Evolutionary conservation across 2,797 vertebrate genomes (phyloP), one percentile per base, ranked within the genome.

Genomic region (Urophycis tenuis): DNA sequence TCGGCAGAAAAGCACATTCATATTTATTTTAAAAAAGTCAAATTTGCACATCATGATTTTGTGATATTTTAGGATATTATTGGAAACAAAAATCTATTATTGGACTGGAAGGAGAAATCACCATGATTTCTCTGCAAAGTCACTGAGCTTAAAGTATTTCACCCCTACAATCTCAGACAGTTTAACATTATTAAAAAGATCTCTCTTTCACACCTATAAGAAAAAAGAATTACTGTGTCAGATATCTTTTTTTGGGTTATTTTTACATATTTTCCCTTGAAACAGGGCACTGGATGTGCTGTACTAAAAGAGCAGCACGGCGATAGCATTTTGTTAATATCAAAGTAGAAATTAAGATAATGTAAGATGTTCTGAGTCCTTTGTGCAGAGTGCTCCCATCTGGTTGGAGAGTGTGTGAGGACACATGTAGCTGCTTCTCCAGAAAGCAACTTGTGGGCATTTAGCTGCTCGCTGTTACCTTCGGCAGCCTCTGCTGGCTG

Each of bases 361-460:
- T 60, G 53, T 9, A n/a, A n/a, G 60, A 64, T 29, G 49, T 60
- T 19, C 41, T 17, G 41, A 19, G 41, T 17, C 41, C 36, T 45
- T 41, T 73, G 34, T 73, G 35, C 35, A 39, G 35, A 19, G n/a
- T 12, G 6, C 36, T 30, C 34, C 12, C 12, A 73, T 36, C 8
- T 53, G 41, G 11, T 41, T 32, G 49, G 76, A 25, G 32, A 80
- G 70, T 17, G 41, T 49, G 70, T 78, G 82, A 83, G 80, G 81
- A 84, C 83, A 77, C 79, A 81, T 85, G 82, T 79, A 73, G 34
- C 29, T 75, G 74, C 79, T 80, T 86, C 84, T 77, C 75, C 79
- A 76, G 83, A 73, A 82, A 86, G 87, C 86, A 83, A 84, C 85
- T 83, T 79, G 71, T 80, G 80, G 79, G 71, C 79, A 73, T 82